A percentile compares a stretch with the other conserved stretches of the same genome.
Conservation (phyloP, 2,888 invertebrate genomes). For the Hymenopus coronatus region DNA sequence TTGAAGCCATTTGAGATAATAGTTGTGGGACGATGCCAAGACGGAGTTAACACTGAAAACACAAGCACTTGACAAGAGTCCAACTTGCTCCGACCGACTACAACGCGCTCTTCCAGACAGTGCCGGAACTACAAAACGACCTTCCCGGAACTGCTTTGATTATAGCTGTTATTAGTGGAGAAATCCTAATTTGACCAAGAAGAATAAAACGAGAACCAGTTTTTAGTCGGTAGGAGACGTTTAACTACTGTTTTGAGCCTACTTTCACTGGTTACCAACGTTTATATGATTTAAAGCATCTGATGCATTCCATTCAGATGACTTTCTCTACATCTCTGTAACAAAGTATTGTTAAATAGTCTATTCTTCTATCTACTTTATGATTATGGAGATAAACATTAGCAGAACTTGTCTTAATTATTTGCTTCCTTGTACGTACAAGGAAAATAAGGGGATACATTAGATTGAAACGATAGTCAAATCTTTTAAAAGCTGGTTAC, state of each 20-base stretch:
- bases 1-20: neutral
- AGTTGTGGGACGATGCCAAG: neutral
- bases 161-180: neutral
- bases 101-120: neutral
- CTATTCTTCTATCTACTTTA: no score
- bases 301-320: no score
- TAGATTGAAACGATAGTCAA: no score
- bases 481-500: no score
- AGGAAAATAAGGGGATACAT: no score
- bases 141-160: neutral
- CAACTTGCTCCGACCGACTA: neutral
- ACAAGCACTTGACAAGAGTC: neutral
- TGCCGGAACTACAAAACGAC: neutral
- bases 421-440: no score
- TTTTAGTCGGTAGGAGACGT: neutral
- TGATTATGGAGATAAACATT: no score
- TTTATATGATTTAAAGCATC: no score
- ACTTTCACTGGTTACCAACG: neutral
- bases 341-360: no score
- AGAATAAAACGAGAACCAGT: neutral
- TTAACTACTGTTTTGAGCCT: neutral
- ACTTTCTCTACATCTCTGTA: no score
- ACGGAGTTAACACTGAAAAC: neutral
- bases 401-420: no score
- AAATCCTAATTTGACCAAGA: neutral